phyloP scores from a whole-genome alignment of 1,140 invertebrate species.

The Drosophila dunni region DNA sequence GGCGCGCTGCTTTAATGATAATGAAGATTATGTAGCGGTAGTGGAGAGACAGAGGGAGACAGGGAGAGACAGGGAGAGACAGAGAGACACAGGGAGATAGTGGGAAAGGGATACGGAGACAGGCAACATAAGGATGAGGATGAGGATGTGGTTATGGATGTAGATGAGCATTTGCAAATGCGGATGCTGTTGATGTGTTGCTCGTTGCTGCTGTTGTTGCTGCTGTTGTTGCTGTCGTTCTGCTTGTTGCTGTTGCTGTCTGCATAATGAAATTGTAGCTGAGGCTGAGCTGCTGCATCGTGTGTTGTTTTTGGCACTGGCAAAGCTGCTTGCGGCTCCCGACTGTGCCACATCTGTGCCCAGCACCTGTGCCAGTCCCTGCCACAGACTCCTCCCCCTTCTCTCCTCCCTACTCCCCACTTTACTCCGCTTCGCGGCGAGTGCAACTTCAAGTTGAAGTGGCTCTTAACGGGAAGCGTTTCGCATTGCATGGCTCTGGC shows the following conservation, averaged over 20 bases:
- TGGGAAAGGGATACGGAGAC: background rate
- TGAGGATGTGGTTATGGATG: conserved; percentile 2
- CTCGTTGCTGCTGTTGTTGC: no score
- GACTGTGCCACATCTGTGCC: conserved; percentile 12
- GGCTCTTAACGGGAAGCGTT: conserved; percentile 74
- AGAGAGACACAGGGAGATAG: background rate
- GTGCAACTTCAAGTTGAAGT: conserved; percentile 58
- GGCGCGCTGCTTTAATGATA: conserved; percentile 72
- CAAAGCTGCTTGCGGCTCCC: conserved; percentile 49
- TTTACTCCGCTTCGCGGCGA: background rate
- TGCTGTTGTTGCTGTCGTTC: conserved; percentile 32
- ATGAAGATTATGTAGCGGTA: conserved; percentile 73
- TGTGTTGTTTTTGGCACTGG: conserved; percentile 29
- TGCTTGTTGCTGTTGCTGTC: conserved; percentile 39
- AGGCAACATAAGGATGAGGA: conserved; percentile 16
- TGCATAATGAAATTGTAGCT: conserved; percentile 69
- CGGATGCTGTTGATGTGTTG: conserved; percentile 58
- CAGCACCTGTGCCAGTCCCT: conserved; percentile 7
- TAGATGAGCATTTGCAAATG: conserved; percentile 39
- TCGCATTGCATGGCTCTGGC: conserved; percentile 53
- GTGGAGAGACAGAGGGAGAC: conserved; percentile 13
- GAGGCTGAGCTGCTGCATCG: conserved; percentile 42
- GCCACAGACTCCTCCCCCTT: background rate
- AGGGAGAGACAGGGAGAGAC: no score
- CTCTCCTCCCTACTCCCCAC: background rate